Conservation (phyloP, 1,140 invertebrate genomes). For the Reticulitermes speratus region DNA sequence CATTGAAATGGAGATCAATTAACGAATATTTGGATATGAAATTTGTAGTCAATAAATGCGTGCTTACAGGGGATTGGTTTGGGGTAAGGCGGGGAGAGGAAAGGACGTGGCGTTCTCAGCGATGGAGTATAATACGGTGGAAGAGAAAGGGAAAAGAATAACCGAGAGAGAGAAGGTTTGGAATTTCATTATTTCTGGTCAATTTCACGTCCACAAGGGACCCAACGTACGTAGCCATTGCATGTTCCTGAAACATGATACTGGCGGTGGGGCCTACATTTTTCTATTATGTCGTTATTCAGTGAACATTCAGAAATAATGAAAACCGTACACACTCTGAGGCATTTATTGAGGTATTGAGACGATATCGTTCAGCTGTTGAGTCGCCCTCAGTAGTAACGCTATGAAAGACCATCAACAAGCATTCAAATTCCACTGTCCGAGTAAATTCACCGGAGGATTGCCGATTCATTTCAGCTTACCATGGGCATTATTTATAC, state of each 20-base stretch:
- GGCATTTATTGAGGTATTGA: slow-evolving; percentile 12
- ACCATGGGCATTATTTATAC: neutral
- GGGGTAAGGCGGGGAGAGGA: too few relatives aligned
- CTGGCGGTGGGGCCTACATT: neutral
- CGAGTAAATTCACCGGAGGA: neutral
- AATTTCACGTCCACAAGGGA: slow-evolving; percentile 1
- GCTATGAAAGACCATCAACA: neutral
- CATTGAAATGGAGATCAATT: neutral
- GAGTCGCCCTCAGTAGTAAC: neutral
- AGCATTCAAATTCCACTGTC: neutral
- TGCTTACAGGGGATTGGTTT: neutral
- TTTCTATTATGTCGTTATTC: neutral
- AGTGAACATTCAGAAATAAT: neutral
- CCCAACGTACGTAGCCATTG: neutral
- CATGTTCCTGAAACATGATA: neutral
- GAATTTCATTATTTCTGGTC: slow-evolving; percentile 17
- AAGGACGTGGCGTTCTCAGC: neutral
- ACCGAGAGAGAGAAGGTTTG: neutral
- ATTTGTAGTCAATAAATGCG: neutral
- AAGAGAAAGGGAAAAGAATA: too few relatives aligned
- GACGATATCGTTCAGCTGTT: neutral
- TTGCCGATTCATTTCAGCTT: neutral
- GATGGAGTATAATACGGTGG: neutral
- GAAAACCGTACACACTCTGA: neutral
- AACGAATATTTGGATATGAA: neutral